Evolutionary conservation across 2,113 vertebrate genomes (phyloP), one percentile per base, ranked within the genome.

Genomic region (Lethenteron camtschaticum): DNA sequence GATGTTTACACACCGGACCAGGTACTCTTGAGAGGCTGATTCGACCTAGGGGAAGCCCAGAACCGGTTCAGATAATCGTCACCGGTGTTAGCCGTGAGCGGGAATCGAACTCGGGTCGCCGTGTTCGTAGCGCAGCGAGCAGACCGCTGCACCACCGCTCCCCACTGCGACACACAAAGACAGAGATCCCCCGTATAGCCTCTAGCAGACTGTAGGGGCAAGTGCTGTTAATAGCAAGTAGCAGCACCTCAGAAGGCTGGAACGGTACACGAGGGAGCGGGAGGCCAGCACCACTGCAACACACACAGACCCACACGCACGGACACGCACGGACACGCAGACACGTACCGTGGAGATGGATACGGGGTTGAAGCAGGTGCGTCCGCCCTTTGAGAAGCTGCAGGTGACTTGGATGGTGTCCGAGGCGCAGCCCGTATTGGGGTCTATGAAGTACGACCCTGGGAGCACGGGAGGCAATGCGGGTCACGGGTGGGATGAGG

Each of bases 361-460:
- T 78, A 90, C 72, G 11, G 94, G 90, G 69, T 82, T 89, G 71
- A 97, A 82, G 73, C 94, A 97, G 0, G 94, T 96, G 79, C 92
- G 90, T 70, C 90, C 94, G n/a, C 89, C n/a, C 0, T 78, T 83
- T 9, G 83, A 89, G 78, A 97, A 96, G 80, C 90, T 94, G 69
- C 94, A 97, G 59, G 73, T 85, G 78, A 95, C 94, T 75, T 96
- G 83, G 0, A 96, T 84, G 70, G 84, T 87, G 77, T 97, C 94
- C 0, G 89, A 87, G 1, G 85, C 80, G 69, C 90, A 96, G 76
- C 94, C 94, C 1, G 95, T 84, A 68, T 97, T 97, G 2, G 94
- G 94, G 75, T 97, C 94, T 24, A 97, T 86, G 91, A 90, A 96
- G 81, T 96, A 96, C 73, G 81, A 83, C 71, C 91, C 94, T 97